Base-by-base conservation (phyloP, 2,797 vertebrate species). In the Chiroxiphia lanceolata region DNA sequence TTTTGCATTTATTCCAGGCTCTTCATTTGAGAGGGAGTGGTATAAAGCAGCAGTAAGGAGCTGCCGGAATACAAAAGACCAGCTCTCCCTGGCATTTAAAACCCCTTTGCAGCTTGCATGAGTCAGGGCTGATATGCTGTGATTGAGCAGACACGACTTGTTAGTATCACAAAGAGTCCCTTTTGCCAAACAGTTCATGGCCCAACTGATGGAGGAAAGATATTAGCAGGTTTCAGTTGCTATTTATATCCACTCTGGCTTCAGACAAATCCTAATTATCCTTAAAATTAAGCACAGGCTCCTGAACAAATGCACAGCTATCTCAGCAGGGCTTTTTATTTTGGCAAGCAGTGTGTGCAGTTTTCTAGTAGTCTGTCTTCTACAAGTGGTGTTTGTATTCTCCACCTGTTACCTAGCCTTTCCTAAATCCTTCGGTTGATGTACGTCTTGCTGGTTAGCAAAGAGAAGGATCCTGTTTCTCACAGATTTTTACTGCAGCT, bases 11-110 rank as follows among this genome's bases (percentile, higher is more conserved):
- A 70, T 87, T 93, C 50, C 60, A 75, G 76, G 19, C 51, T 76
- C 86, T 87, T 93, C 56, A 59, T 95, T 87, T 51, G 34, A 82
- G 87, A 89, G 75, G 26, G 54, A 87, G 9, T 18, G 13, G 1
- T 88, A 89, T 80, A 92, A 80, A 93, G 74, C 71, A 96, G 88
- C 83, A 61, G 54, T 36, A 71, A 95, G 80, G 34, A 92, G 53
- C 85, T 94, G 87, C 72, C 87, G 90, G 89, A 94, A 93, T 83
- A 93, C 88, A 94, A 90, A 95, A 95, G 94, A 92, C 70, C 64
- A 80, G 38, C 38, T 94, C 86, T 91, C 60, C 56, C 74, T 93
- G 77, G 71, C 86, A 68, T 95, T 96, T 94, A 83, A 92, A 94
- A 67, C 67, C 50, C 64, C 57, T 93, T 78, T 89, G 71, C 88